Base-by-base conservation (phyloP, 2,888 invertebrate genomes). In the Steinernema hermaphroditum region DNA sequence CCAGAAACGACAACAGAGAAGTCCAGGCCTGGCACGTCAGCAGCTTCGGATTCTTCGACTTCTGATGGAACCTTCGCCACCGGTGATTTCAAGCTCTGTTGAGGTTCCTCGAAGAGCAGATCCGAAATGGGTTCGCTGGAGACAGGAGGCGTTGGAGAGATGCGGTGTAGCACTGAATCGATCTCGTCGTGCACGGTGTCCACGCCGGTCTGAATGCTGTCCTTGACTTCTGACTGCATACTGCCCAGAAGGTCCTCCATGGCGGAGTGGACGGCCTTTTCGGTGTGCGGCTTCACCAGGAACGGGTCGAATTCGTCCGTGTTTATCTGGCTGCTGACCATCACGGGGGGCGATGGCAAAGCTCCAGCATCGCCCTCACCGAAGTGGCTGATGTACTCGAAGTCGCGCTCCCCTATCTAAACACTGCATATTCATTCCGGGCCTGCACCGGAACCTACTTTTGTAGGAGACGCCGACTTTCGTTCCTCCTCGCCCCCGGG, bases 291-390 rank as follows among this genome's bases (percentile, higher is more conserved):
- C 62, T 32, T 62, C 62, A 62, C 32, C 27, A 27, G 8, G 32
- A 62, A n/a, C 32, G 62, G 62, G n/a, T 62, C 62, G 32, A 62
- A 62, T 32, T 62, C 62, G 32, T 62, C 62, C 62, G 62, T 62
- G 62, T 62, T 62, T 8, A 62, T 29, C 62, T 62, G 62, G 34
- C 62, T 62, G 62, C 62, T 62, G 62, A 32, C 62, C 62, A 62
- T 62, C 2, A n/a, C 62, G 16, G 29, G 50, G 9, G 50, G 50
- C 22, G 50, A 50, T 12, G 50, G 24, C 24, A 24, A 22, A 1
- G 37, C 12, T 12, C 37, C 37, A 4, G 37, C 4, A 6, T 54
- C 54, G 27, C 54, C 54, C 6, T 62, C 62, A 34, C 34, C 22
- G 9, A 4, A 4, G 46, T 46, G 62, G 62, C 29, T 29, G 29